Conservation (phyloP, 2,797 vertebrate genomes). For the Siniperca scherzeri region DNA sequence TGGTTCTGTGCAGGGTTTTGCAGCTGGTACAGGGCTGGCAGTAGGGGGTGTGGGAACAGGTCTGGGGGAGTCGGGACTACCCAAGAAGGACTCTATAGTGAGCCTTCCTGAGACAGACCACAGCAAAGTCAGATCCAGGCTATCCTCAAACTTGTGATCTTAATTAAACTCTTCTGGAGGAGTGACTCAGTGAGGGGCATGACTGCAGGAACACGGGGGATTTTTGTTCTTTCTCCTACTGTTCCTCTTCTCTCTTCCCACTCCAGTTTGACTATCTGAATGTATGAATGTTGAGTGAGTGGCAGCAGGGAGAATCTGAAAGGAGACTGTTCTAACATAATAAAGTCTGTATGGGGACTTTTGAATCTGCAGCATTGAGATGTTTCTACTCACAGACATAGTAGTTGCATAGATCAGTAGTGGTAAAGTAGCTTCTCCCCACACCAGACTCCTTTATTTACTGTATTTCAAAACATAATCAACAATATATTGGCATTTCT, state of each 20-base stretch:
- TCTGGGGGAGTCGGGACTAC: conserved; percentile 81
- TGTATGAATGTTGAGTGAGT: conserved; percentile 80
- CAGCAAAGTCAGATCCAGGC: conserved; percentile 89
- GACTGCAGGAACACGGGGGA: conserved; percentile 34
- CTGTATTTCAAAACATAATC: conserved; percentile 67
- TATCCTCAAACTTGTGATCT: conserved; percentile 98
- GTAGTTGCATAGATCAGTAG: conserved; percentile 67
- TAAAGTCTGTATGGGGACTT: conserved; percentile 67
- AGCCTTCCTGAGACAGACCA: conserved; percentile 92
- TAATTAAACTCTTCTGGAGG: conserved; percentile 47
- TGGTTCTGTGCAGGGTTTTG: conserved; percentile 59
- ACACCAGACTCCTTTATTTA: conserved; percentile 61
- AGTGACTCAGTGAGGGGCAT: conserved; percentile 31
- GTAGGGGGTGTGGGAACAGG: conserved; percentile 70
- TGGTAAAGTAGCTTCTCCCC: conserved; percentile 71
- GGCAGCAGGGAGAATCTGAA: conserved; percentile 45
- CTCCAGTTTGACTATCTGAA: conserved; percentile 78
- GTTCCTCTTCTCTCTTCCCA: conserved; percentile 47
- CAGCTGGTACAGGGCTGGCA: conserved; percentile 57
- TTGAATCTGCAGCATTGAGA: conserved; percentile 63
- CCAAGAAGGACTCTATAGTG: conserved; percentile 88
- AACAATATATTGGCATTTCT: conserved; percentile 53
- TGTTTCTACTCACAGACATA: conserved; percentile 76
- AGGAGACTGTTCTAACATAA: conserved; percentile 59
- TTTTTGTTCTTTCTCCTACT: conserved; percentile 37